These are phyloP conservation scores for Aleadryas rufinucha DNA, from an alignment of 2,113 vertebrate species.

Conservation along the genomic window DNA sequence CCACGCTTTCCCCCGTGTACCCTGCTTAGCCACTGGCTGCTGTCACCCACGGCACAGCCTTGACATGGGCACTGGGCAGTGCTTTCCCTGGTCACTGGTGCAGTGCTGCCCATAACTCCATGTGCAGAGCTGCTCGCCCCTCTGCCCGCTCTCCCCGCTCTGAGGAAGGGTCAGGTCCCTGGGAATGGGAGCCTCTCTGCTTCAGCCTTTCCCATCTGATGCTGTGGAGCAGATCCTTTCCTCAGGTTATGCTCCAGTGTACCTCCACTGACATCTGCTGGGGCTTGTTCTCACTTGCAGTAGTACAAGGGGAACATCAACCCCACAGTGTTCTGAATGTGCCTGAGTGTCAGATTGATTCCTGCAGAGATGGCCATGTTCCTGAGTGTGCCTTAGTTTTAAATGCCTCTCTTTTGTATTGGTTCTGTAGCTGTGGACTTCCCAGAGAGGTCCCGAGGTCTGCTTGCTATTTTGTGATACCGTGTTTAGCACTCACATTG, in stretches of 20 bases:
- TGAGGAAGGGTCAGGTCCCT: background rate
- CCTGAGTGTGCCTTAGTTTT: background rate
- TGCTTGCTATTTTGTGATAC: background rate
- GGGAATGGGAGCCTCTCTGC: background rate
- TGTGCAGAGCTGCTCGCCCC: accelerated
- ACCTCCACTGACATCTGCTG: slow-evolving; percentile 43
- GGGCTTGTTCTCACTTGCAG: background rate
- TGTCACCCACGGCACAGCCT: background rate
- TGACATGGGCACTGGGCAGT: accelerated
- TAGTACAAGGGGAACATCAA: background rate
- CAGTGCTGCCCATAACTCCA: background rate
- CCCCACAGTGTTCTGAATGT: background rate
- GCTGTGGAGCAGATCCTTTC: background rate
- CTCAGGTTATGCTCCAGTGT: background rate
- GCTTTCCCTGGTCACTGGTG: accelerated
- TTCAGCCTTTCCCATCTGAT: background rate
- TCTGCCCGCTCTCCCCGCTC: accelerated
- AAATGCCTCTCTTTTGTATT: background rate
- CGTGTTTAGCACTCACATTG: background rate
- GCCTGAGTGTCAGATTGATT: background rate
- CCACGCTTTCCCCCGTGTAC: accelerated
- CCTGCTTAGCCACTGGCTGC: background rate
- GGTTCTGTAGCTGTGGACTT: background rate
- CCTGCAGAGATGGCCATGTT: background rate
- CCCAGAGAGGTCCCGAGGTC: background rate